Evolutionary conservation across 2,113 vertebrate species (phyloP), one percentile per base, ranked within the genome.

Genomic region (Nerophis ophidion): DNA sequence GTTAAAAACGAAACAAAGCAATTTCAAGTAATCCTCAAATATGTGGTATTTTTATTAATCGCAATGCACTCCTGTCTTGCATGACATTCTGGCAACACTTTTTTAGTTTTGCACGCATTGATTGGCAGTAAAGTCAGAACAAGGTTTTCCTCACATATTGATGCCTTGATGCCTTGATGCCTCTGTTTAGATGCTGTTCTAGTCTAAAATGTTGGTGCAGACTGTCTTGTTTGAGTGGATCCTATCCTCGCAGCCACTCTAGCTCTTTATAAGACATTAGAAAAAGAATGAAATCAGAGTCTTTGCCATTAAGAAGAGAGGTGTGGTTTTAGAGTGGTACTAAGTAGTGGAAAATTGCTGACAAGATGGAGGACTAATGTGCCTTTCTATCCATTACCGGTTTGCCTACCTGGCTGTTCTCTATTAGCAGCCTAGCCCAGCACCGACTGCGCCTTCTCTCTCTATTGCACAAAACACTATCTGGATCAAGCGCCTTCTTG

Each of bases 311-410:
- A 85, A 74, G 77, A 34, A 4, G 55, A 49, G 61, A 89, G 84
- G 83, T 85, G 79, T 79, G 82, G 82, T 72, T 85, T 88, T 75
- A 83, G 68, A 85, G 87, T 86, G 84, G 72, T 77, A 67, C 79
- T 82, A 86, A 86, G 79, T 82, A 76, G 70, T 69, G 63, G 65
- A 72, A 71, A 84, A 89, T 77, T 86, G 84, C 85, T 83, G 80
- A 86, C 72, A 75, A 82, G 70, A 81, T 46, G 54, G 48, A 45
- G 65, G 68, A 76, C 74, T 88, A 88, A 87, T 89, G 82, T 72
- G 59, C 65, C 76, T 73, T 77, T 81, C 65, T 67, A 65, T 81
- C 86, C 82, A 88, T 87, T 87, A 86, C 71, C 60, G 68, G 70
- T 48, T 71, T 53, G 61, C 69, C 62, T 75, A 81, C 65, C 78